A percentile compares a stretch with the other conserved stretches of the same genome.
These are phyloP conservation scores for Lindbergichthys nudifrons DNA, from an alignment of 2,797 vertebrate species.

Conservation along the genomic window DNA sequence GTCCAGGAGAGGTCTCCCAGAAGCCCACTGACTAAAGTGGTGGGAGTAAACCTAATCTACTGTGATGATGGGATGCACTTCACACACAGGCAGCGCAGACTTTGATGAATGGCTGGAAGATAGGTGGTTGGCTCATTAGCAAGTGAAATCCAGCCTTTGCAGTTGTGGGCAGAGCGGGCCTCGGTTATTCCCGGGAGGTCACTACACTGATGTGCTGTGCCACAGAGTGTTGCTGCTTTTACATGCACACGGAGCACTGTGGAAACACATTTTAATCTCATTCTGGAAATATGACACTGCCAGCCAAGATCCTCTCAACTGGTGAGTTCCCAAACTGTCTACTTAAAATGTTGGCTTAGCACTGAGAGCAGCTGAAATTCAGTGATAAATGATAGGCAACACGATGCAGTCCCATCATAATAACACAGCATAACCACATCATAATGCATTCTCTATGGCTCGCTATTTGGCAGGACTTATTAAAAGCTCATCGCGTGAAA, in stretches of 20 bases:
- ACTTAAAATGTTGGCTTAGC: constrained; percentile 50
- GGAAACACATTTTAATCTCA: constrained; percentile 55
- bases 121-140: constrained; percentile 71
- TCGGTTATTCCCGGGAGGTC: constrained; percentile 51
- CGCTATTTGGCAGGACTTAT: constrained; percentile 65
- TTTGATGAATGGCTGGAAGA: constrained; percentile 69
- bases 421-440: constrained; percentile 66
- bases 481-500: constrained; percentile 67
- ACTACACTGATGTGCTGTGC: constrained; percentile 20
- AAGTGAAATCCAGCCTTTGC: constrained; percentile 72
- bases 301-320: constrained; percentile 54
- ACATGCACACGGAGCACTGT: constrained; percentile 30
- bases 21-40: constrained; percentile 30
- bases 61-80: constrained; percentile 65
- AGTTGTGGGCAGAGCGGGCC: constrained; percentile 47
- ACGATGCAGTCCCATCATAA: constrained; percentile 58
- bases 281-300: constrained; percentile 61
- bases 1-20: constrained; percentile 33
- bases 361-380: constrained; percentile 52
- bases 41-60: constrained; percentile 57
- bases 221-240: constrained; percentile 32
- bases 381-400: constrained; percentile 63
- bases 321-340: constrained; percentile 66
- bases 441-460: constrained; percentile 59
- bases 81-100: constrained; percentile 56